Percentiles rank a stretch among this genome's conserved stretches.
These are phyloP conservation scores for Crocallis elinguaria DNA, from an alignment of 2,888 invertebrate species.

Conservation along the genomic window DNA sequence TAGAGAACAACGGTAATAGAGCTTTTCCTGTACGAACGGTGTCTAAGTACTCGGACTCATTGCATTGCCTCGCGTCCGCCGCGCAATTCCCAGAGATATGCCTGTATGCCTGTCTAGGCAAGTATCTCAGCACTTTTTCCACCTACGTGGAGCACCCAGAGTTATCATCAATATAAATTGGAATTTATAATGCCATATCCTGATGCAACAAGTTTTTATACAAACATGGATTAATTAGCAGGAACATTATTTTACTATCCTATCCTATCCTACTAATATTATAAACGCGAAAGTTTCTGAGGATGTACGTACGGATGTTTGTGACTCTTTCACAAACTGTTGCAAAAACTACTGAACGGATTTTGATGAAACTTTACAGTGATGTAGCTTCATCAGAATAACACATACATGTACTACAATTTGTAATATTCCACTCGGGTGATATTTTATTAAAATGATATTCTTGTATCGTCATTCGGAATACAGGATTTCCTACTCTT, in stretches of 20 bases:
- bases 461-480: too few relatives aligned
- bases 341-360: too few relatives aligned
- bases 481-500: too few relatives aligned
- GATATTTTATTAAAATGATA: too few relatives aligned
- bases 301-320: background rate
- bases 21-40: slow-evolving; percentile 47
- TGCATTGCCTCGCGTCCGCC: slow-evolving; percentile 34
- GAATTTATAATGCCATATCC: slow-evolving; percentile 28
- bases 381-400: too few relatives aligned
- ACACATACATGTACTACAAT: too few relatives aligned
- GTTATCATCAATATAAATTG: slow-evolving; percentile 29
- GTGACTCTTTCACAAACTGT: too few relatives aligned
- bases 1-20: slow-evolving; percentile 25
- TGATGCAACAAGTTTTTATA: slow-evolving; percentile 12
- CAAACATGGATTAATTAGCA: background rate
- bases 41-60: slow-evolving; percentile 41
- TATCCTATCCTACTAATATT: too few relatives aligned
- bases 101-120: slow-evolving; percentile 42
- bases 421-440: too few relatives aligned
- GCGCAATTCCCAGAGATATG: slow-evolving; percentile 56
- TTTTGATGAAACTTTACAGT: too few relatives aligned
- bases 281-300: background rate
- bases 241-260: background rate
- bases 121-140: slow-evolving; percentile 50
- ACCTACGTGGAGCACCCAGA: slow-evolving; percentile 16